Conservation (phyloP, 2,797 vertebrate species). For the Stomatorhinus walkeri region DNA sequence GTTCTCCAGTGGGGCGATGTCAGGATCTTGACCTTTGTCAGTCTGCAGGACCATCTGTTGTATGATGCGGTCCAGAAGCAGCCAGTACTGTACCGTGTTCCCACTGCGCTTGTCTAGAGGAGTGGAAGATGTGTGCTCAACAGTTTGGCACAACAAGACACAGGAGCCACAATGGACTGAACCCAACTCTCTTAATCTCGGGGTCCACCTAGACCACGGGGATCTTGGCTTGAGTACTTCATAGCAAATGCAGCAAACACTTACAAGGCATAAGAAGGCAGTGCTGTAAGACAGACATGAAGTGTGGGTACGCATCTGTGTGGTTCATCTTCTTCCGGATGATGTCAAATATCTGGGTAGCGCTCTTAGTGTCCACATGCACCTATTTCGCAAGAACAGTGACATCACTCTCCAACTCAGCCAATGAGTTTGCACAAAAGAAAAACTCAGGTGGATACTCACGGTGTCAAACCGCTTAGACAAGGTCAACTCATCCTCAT, state of each 20-base stretch:
- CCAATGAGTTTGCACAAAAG: slow-evolving; percentile 43
- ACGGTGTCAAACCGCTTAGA: slow-evolving; percentile 93
- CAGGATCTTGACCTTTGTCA: slow-evolving; percentile 94
- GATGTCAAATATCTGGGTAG: slow-evolving; percentile 95
- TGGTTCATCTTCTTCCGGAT: slow-evolving; percentile 93
- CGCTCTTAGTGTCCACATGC: slow-evolving; percentile 96
- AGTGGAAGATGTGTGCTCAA: background rate
- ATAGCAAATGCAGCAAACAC: slow-evolving; percentile 39
- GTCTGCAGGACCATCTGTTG: slow-evolving; percentile 97
- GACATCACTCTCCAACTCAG: slow-evolving; percentile 61
- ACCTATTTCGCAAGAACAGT: slow-evolving; percentile 55
- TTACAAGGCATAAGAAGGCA: slow-evolving; percentile 99
- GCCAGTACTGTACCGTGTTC: slow-evolving; percentile 97
- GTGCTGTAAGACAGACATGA: slow-evolving; percentile 97
- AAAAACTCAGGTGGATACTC: slow-evolving; percentile 9
- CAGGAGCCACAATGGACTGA: background rate
- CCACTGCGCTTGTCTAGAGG: slow-evolving; percentile 87
- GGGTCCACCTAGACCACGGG: background rate
- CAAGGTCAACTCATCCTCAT: slow-evolving; percentile 92
- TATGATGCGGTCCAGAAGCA: slow-evolving; percentile 90
- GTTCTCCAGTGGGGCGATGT: slow-evolving; percentile 91
- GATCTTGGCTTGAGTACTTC: background rate
- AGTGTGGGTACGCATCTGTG: slow-evolving; percentile 93
- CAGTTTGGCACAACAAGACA: background rate
- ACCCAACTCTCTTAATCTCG: background rate